Percentiles rank a stretch among this genome's conserved stretches.
phyloP scores from a whole-genome alignment of 1,140 invertebrate species.

The Carcinoscorpius rotundicauda region DNA sequence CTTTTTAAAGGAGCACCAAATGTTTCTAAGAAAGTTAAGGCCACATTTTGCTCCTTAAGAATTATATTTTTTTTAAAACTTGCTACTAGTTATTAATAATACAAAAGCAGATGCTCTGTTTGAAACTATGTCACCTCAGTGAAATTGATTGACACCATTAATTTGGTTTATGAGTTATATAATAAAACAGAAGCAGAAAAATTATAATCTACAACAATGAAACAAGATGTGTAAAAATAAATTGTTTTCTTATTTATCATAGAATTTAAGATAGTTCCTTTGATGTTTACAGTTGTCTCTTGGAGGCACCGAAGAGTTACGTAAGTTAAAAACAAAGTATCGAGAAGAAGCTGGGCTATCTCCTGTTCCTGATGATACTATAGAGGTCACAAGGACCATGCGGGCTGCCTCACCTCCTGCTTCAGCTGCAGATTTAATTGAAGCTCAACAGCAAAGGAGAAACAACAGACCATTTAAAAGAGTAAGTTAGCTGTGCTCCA shows the following conservation, averaged over 20 bases:
- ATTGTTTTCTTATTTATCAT: background rate
- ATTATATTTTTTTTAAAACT: too few relatives aligned
- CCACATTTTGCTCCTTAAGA: too few relatives aligned
- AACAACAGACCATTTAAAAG: conserved; percentile 45
- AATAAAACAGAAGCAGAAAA: background rate
- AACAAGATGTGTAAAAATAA: background rate
- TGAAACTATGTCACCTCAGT: too few relatives aligned
- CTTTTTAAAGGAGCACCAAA: too few relatives aligned
- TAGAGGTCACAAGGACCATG: conserved; percentile 85
- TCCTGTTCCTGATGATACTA: conserved; percentile 74
- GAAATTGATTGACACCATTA: background rate
- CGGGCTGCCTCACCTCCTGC: conserved; percentile 87
- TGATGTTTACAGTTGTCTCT: conserved; percentile 48
- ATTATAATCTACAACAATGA: background rate
- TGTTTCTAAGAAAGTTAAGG: too few relatives aligned
- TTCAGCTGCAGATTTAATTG: conserved; percentile 79
- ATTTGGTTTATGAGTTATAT: background rate
- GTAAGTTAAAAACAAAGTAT: conserved; percentile 58
- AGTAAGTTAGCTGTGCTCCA: conserved; percentile 31
- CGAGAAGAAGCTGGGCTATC: conserved; percentile 56
- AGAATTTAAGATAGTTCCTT: background rate
- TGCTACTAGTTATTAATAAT: too few relatives aligned
- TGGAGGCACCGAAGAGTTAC: conserved; percentile 71
- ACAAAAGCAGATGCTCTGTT: too few relatives aligned
- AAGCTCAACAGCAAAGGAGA: conserved; percentile 69